These are phyloP conservation scores for Halocynthia aurantium DNA, from an alignment of 23 tunicate species.

Conservation along the genomic window DNA sequence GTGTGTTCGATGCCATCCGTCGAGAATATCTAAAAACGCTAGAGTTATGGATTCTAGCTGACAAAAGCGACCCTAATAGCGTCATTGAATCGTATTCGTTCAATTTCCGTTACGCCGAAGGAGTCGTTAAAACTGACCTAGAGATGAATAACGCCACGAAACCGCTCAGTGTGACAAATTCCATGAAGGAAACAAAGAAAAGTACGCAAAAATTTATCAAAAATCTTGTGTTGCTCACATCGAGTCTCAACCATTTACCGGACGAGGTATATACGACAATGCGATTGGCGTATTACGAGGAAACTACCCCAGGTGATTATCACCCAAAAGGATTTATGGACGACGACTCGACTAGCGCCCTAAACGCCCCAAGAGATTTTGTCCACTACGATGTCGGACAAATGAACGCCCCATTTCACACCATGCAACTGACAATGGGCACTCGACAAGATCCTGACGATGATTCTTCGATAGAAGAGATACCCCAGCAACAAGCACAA, in stretches of 20 bases:
- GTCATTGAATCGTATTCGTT: slow-evolving; percentile 70
- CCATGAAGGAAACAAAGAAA: slow-evolving; percentile 31
- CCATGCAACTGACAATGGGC: slow-evolving; percentile 34
- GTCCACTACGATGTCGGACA: slow-evolving; percentile 37
- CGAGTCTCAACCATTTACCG: slow-evolving; percentile 33
- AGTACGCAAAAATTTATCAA: slow-evolving; percentile 66
- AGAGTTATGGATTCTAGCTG: slow-evolving; percentile 31
- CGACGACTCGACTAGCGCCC: slow-evolving; percentile 21
- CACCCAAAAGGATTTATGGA: slow-evolving; percentile 71
- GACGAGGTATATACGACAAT: slow-evolving; percentile 41
- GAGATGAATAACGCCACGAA: slow-evolving; percentile 8
- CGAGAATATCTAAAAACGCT: slow-evolving; percentile 57
- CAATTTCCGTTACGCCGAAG: slow-evolving; percentile 53
- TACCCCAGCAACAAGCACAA: not conserved
- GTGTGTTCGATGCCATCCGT: slow-evolving; percentile 76
- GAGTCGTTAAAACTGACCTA: slow-evolving; percentile 40
- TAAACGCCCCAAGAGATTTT: slow-evolving; percentile 17
- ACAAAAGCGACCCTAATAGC: slow-evolving; percentile 17
- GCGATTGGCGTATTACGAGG: slow-evolving; percentile 54
- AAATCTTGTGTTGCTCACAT: slow-evolving; percentile 36
- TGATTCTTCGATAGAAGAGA: not conserved
- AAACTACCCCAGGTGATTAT: slow-evolving; percentile 42
- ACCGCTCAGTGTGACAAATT: not conserved
- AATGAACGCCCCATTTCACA: slow-evolving; percentile 35
- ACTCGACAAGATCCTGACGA: slow-evolving; percentile 24